Evolutionary conservation across 2,113 vertebrate species (phyloP), one percentile per base, ranked within the genome.

Genomic region (Trogon melanurus): DNA sequence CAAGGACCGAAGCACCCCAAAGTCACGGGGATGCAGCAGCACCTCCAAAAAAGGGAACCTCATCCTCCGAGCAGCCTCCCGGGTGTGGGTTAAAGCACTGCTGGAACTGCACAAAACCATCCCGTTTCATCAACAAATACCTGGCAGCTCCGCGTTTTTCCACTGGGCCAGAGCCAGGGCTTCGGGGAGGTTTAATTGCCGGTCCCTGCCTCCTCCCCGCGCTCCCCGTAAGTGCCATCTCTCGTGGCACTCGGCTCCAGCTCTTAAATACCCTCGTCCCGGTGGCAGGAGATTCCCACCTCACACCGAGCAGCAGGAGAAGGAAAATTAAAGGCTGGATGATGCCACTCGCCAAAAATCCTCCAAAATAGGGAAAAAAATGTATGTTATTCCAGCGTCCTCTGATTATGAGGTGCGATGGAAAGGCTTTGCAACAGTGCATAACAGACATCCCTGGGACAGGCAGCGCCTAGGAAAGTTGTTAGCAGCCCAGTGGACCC

Each of bases 21-120:
- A 51, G 15, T n/a, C 64, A 2, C 0, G 0, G 62, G 27, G 57
- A 27, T 7, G 1, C 0, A 1, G 34, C 32, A 3, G 79, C 1
- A 0, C 27, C 58, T 65, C 61, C 81, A 79, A 81, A 85, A 79
- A 94, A 89, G 74, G 75, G 88, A 89, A 25, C 27, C 20, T 53
- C 3, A 0, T 2, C 0, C 71, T 54, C 1, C 0, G 16, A 82
- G 67, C 82, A 3, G 14, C 26, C 66, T 69, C 61, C 50, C 1
- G 10, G 60, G 34, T 2, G 3, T 1, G 50, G 54, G n/a, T 21
- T 23, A 32, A 41, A 75, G 51, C 69, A 21, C 21, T 2, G 3
- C 51, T 4, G 3, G 69, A 47, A 65, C 60, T 30, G 70, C 14
- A 8, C 0, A 2, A 86, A 85, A n/a, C 38, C 79, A 51, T 44